phyloP scores from a whole-genome alignment of 2,113 vertebrate species.

The Meleagris gallopavo region DNA sequence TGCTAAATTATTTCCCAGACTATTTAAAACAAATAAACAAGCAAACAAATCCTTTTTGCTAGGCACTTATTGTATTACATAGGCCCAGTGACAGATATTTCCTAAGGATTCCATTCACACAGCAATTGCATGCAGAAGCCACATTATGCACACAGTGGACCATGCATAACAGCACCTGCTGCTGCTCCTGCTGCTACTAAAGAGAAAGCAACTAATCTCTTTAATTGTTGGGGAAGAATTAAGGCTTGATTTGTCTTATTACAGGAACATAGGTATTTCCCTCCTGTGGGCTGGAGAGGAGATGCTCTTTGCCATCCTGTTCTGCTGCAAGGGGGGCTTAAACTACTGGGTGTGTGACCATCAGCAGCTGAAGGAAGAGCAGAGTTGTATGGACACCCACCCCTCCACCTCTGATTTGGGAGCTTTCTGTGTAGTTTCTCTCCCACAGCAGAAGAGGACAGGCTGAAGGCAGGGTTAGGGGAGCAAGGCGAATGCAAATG shows the following conservation, averaged over 20 bases:
- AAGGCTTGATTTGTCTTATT: constrained; percentile 43
- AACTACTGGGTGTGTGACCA: fast-evolving
- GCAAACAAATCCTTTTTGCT: not conserved
- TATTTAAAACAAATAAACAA: constrained; percentile 16
- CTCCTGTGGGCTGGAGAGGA: not conserved
- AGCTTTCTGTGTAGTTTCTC: not conserved
- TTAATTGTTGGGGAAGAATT: constrained; percentile 55
- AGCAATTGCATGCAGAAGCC: not conserved
- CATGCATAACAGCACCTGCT: not conserved
- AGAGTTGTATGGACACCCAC: not conserved
- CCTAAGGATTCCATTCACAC: not conserved
- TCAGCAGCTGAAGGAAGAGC: not conserved
- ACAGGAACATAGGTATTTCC: not conserved
- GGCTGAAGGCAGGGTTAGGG: not conserved
- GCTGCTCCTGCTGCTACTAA: constrained; percentile 51
- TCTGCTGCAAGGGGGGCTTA: not conserved
- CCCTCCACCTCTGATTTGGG: fast-evolving
- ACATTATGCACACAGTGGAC: not conserved
- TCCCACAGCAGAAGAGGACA: not conserved
- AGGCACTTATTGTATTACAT: not conserved
- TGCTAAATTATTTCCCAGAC: not conserved
- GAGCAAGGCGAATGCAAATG: not conserved
- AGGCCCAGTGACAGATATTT: not conserved
- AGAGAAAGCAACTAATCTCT: constrained; percentile 42
- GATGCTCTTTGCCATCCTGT: not conserved